Base-by-base conservation (phyloP, 2,797 vertebrate species). In the Tapera naevia region DNA sequence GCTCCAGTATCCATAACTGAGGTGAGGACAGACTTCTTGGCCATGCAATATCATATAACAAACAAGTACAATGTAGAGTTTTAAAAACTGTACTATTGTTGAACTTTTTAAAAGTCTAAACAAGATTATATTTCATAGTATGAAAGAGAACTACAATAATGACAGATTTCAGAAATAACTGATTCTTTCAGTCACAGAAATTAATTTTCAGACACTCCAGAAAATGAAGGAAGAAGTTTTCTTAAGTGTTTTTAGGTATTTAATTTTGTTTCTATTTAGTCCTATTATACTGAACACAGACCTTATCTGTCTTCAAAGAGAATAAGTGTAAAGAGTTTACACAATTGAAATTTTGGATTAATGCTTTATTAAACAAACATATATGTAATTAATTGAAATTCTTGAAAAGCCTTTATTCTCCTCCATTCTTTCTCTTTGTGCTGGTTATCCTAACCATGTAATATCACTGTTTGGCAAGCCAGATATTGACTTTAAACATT, bases 1-100 rank as follows among this genome's bases (percentile, higher is more conserved):
- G 66, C 72, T 88, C 66, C 32, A 3, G 78, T 93, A 7, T 97
- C 95, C 84, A 60, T 98, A 92, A 96, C 95, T 64, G 97, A 98
- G 97, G 98, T 98, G 82, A 78, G 27, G 25, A 78, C 66, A 73
- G 62, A 43, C 18, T 75, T 11, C 58, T 35, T 72, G 19, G 9
- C 17, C 30, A 37, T 5, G 1, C 48, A 69, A 17, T 10, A 11
- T 72, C 28, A 11, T 13, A 33, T 46, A 22, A 37, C 24, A 41
- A 53, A 57, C 35, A 50, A 25, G 35, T 65, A 17, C 0, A 2
- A 60, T 64, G 13, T 13, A 46, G 17, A 60, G 2, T 60, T 91
- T 85, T 71, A 21, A 35, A 79, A 81, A 32, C 21, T 58, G 5
- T 12, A 19, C 17, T 28, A 14, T 57, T 50, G 21, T 39, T 56